Evolutionary conservation across 2,797 vertebrate species (phyloP).

Genomic region (Heliangelus exortis): DNA sequence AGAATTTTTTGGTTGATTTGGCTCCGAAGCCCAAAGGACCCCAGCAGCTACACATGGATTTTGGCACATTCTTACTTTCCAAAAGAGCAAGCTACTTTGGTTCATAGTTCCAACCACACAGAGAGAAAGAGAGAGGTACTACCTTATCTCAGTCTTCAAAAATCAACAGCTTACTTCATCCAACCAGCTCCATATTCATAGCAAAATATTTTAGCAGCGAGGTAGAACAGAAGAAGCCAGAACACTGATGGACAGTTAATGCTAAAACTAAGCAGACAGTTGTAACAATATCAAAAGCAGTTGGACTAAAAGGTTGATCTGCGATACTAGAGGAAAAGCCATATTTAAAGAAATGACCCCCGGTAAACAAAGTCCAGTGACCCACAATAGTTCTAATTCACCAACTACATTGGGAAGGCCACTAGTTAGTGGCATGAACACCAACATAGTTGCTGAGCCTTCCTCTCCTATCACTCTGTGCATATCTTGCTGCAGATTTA

Average conservation of each 20-base stretch:
- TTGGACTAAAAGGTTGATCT: background rate
- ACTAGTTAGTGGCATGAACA: background rate
- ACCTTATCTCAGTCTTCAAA: background rate
- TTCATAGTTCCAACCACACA: background rate
- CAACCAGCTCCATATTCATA: background rate
- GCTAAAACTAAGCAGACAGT: background rate
- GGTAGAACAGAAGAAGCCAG: background rate
- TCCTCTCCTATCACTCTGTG: background rate
- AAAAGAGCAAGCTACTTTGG: background rate
- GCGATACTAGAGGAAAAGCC: background rate
- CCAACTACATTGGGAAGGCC: background rate
- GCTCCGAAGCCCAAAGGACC: background rate
- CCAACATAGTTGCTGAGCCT: background rate
- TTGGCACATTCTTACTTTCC: constrained; percentile 15
- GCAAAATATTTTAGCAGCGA: background rate
- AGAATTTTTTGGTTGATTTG: background rate
- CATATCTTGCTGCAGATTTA: background rate
- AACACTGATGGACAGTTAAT: background rate
- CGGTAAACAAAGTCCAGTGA: background rate
- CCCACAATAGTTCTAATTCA: background rate
- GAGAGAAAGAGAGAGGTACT: background rate
- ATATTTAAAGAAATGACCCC: background rate
- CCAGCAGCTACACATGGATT: background rate
- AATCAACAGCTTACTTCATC: background rate
- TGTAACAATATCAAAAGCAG: background rate